A percentile compares a stretch with the other conserved stretches of the same genome.
Evolutionary conservation across 2,113 vertebrate genomes (phyloP).

Genomic region (Ailurus styani): DNA sequence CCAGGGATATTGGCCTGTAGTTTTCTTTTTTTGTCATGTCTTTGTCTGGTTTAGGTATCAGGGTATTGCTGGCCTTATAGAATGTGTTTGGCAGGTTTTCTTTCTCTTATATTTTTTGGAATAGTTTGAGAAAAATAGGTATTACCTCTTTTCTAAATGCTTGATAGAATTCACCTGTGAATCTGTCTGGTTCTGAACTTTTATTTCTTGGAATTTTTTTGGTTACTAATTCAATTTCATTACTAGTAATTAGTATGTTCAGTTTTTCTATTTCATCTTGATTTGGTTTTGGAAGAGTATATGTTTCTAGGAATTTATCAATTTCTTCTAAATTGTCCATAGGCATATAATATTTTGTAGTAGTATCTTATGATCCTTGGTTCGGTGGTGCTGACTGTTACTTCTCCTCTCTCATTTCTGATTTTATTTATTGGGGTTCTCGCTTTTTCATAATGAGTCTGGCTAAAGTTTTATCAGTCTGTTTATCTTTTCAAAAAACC

Average conservation of each 20-base stretch:
- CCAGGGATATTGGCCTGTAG: background rate
- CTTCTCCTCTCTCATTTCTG: background rate
- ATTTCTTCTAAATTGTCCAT: background rate
- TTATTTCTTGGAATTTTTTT: background rate
- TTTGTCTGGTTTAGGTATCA: background rate
- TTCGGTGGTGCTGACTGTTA: background rate
- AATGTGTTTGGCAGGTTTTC: background rate
- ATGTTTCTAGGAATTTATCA: background rate
- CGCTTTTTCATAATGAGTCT: background rate
- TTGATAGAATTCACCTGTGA: background rate
- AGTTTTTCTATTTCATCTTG: background rate
- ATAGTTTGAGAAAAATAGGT: background rate
- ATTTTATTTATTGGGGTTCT: background rate
- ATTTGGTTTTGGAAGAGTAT: background rate
- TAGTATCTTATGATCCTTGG: background rate
- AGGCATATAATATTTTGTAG: background rate
- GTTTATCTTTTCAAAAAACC: background rate
- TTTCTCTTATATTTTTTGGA: background rate
- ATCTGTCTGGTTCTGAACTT: background rate
- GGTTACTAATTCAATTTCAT: background rate
- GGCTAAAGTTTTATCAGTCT: background rate
- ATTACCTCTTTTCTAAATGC: background rate
- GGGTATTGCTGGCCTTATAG: background rate
- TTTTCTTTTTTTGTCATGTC: background rate
- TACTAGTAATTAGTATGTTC: background rate